Base-by-base conservation (phyloP, 1,140 invertebrate species). In the Sycophaga agraensis region DNA sequence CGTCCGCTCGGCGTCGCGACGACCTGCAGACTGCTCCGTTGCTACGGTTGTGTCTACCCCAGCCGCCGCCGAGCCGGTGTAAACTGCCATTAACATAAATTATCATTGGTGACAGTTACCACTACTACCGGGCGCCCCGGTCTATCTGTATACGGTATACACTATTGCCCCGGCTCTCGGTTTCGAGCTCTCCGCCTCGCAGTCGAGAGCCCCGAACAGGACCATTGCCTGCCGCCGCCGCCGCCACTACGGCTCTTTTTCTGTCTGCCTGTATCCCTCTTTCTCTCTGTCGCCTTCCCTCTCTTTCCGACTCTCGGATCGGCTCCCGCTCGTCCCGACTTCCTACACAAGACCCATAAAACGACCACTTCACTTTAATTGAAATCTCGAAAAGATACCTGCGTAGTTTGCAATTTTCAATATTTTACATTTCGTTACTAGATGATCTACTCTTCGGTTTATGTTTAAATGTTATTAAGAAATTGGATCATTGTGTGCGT, bases 51-150 rank as follows among this genome's bases (percentile, higher is more conserved):
- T 17, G 34, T 43, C 35, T 43, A 49, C 45, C 56, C 55, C 56
- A 37, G 68, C 69, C 65, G 49, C 64, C 69, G 67, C 67, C 72
- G 70, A 67, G 60, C 68, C 70, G 65, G 70, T 70, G 72, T 73
- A 70, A 78, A 75, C 71, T 73, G 73, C 77, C 76, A 77, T 80
- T 79, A 81, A 75, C 77, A 80, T 81, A 81, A 81, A 81, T 81
- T 81, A 78, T 79, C 78, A 77, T 79, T 73, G 73, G 74, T 71
- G 77, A 80, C 79, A 76, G 77, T 77, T 76, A 74, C 74, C 68
- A 73, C 76, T 67, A 76, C 72, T 66, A 68, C 68, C n/a, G n/a
- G n/a, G n/a, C n/a, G n/a, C n/a, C n/a, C n/a, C n/a, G n/a, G n/a
- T n/a, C n/a, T n/a, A n/a, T n/a, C n/a, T n/a, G n/a, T n/a, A n/a